Evolutionary conservation across 2,113 vertebrate genomes (phyloP).

Genomic region (Apeltes quadracus): DNA sequence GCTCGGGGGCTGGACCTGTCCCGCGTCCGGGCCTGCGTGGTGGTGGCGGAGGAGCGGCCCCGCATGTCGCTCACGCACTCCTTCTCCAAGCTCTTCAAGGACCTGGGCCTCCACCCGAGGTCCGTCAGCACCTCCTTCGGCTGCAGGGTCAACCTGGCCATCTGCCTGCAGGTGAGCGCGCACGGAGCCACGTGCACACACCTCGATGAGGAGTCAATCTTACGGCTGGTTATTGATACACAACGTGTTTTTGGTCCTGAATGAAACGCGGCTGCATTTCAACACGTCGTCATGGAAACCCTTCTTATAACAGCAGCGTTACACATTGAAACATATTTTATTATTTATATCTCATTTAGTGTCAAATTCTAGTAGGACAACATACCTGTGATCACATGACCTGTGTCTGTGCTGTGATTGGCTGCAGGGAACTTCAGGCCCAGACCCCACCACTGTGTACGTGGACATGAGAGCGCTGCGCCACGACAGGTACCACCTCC

Average conservation of each 20-base stretch:
- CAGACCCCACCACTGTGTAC: constrained; percentile 97
- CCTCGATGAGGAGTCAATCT: no score
- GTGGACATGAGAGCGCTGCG: constrained; percentile 98
- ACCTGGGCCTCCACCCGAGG: constrained; percentile 94
- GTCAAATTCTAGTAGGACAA: no score
- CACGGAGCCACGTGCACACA: no score
- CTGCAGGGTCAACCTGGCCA: constrained; percentile 97
- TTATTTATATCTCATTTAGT: no score
- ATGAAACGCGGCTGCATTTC: no score
- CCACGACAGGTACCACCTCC: constrained; percentile 90
- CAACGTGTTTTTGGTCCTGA: no score
- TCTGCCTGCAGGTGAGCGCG: constrained; percentile 91
- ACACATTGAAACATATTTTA: no score
- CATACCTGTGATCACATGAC: constrained; percentile 9
- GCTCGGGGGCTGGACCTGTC: constrained; percentile 94
- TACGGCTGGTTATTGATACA: no score
- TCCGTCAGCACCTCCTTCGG: constrained; percentile 98
- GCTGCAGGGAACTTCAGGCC: constrained; percentile 95
- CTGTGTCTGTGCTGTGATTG: constrained; percentile 65
- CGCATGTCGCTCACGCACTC: constrained; percentile 96
- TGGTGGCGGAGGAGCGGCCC: constrained; percentile 95
- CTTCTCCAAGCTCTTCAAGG: constrained; percentile 98
- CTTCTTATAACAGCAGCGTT: no score
- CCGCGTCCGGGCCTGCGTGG: constrained; percentile 94
- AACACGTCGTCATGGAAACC: no score